Evolutionary conservation across 2,113 vertebrate species (phyloP), one percentile per base, ranked within the genome.

Genomic region (Herpetotheres cachinnans): DNA sequence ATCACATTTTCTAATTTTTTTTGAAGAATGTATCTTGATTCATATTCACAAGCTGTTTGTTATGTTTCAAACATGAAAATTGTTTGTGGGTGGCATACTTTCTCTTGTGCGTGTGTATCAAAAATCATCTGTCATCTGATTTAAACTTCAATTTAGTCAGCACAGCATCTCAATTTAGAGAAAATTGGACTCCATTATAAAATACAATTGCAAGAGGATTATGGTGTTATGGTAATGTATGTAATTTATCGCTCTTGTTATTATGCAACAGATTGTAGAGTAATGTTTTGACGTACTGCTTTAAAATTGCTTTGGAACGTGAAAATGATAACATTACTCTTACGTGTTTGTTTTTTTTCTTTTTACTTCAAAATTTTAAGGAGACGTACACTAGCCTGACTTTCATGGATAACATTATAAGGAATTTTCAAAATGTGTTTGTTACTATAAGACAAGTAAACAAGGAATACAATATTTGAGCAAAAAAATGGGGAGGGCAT

Each of bases 81-180:
- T 93, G 79, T 93, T 95, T 93, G 93, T 96, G 87, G 87, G 96
- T 93, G 91, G 87, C 87, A 87, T 94, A n/a, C 62, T 93, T 92
- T 87, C 86, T 89, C 65, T 82, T 67, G 71, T 86, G 71, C 40
- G 8, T 79, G 25, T 90, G 73, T 95, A 90, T 95, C 87, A 94
- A 63, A 96, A 97, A 95, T 97, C 82, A 86, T 85, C 77, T 96
- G 71, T 82, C 90, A 81, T 97, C 70, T 83, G 74, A 92, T 94
- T 95, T 97, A 82, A 97, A 89, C 73, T 96, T 95, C 87, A 89
- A 86, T 97, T 97, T 94, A 97, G 85, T 77, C 59, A 82, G 80
- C 63, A 59, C 58, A 87, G 73, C n/a, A 54, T 97, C 93, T 89
- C 79, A 96, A 87, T 95, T 95, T 83, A 90, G 87, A 94, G 81